phyloP scores from a whole-genome alignment of 1,140 invertebrate genomes.

The Cotesia typhae region DNA sequence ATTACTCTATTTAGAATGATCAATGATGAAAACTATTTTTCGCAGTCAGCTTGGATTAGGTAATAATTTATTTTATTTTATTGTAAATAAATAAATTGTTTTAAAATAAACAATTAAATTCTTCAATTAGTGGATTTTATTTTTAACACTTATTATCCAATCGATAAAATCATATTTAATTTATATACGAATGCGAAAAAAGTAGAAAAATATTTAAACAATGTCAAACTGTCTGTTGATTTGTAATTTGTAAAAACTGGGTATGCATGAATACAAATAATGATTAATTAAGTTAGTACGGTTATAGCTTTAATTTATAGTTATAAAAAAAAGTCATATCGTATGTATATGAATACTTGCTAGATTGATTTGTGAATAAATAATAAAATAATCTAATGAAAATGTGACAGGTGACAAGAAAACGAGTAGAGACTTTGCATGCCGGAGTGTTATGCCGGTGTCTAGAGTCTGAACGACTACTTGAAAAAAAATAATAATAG shows the following conservation, averaged over 20 bases:
- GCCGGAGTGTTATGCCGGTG: conserved; percentile 55
- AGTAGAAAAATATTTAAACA: too few species aligned
- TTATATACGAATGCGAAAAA: too few species aligned
- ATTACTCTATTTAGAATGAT: too few species aligned
- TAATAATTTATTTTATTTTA: conserved; percentile 44
- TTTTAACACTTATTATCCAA: too few species aligned
- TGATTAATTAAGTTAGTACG: background rate
- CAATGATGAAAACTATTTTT: background rate
- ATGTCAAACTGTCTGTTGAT: too few species aligned
- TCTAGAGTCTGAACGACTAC: conserved; percentile 45
- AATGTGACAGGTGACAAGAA: conserved; percentile 63
- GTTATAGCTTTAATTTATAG: too few species aligned
- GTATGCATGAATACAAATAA: background rate
- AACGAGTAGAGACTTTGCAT: conserved; percentile 58
- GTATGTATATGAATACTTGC: conserved; percentile 32
- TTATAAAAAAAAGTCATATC: background rate
- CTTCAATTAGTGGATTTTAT: too few species aligned
- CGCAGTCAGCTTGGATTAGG: conserved; percentile 50
- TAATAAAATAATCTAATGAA: conserved; percentile 57
- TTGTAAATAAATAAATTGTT: background rate
- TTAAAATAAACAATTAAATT: background rate
- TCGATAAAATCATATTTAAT: too few species aligned
- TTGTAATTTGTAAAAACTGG: too few species aligned
- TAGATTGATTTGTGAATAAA: conserved; percentile 62
- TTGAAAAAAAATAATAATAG: background rate